A percentile compares a stretch with the other conserved stretches of the same genome.
Evolutionary conservation across 2,113 vertebrate genomes (phyloP).

Genomic region (Phodopus roborovskii): DNA sequence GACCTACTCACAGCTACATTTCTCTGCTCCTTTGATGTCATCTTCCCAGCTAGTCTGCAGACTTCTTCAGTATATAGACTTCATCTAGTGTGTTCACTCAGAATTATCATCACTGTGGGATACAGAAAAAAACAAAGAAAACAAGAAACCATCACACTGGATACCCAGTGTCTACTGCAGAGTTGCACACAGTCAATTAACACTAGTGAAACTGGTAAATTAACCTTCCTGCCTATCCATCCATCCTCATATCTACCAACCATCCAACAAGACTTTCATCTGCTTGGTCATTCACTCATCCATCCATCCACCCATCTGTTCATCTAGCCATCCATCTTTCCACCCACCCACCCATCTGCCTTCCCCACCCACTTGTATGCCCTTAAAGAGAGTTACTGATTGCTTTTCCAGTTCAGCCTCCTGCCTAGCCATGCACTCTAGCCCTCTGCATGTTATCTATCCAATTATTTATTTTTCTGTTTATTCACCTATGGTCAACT

Average conservation of each 20-base stretch:
- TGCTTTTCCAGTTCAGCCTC: background rate
- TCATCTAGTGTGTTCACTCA: background rate
- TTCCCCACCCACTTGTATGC: background rate
- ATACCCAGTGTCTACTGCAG: background rate
- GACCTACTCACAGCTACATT: background rate
- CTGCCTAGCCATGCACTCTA: background rate
- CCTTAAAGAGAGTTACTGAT: background rate
- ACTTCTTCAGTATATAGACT: background rate
- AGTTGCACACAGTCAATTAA: background rate
- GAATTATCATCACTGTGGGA: background rate
- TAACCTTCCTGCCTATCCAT: background rate
- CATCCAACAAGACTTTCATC: background rate
- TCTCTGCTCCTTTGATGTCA: background rate
- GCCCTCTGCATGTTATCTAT: background rate
- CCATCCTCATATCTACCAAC: background rate
- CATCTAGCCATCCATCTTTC: background rate
- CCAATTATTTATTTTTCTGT: background rate
- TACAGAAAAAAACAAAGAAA: no score
- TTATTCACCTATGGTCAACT: background rate
- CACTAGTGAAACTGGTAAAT: background rate
- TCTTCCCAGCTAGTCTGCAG: background rate
- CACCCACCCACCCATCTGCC: background rate
- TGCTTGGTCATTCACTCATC: background rate
- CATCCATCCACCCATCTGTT: background rate
- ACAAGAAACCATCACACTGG: no score